Evolutionary conservation across 2,888 invertebrate species (phyloP), one percentile per base, ranked within the genome.

Genomic region (Euclidia mi): DNA sequence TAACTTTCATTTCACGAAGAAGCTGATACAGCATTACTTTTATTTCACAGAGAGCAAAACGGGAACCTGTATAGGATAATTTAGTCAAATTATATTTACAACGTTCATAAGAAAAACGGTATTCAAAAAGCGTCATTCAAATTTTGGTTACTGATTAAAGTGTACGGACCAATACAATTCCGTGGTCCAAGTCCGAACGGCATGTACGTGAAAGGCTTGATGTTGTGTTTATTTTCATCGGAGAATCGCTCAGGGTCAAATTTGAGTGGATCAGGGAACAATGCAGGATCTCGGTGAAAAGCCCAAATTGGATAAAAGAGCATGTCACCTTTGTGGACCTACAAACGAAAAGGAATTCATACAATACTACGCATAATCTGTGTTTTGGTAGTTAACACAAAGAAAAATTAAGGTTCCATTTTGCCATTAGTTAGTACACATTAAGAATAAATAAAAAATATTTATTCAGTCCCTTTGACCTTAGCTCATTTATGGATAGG

Each of bases 111-210:
- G n/a, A n/a, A n/a, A n/a, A 31, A n/a, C 31, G 10, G 3, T n/a
- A n/a, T n/a, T n/a, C n/a, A n/a, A n/a, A n/a, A n/a, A n/a, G n/a
- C n/a, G n/a, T n/a, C n/a, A n/a, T n/a, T n/a, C n/a, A n/a, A n/a
- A n/a, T n/a, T n/a, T n/a, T n/a, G n/a, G n/a, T n/a, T n/a, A n/a
- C n/a, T n/a, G n/a, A n/a, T n/a, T n/a, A n/a, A n/a, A n/a, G n/a
- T n/a, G n/a, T n/a, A n/a, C n/a, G n/a, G n/a, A 88, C 88, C 89
- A n/a, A 89, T 84, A 58, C 89, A 89, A 57, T 84, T 88, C 48
- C 89, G 75, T 0, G 88, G 88, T 0, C 89, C 89, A 28, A 71
- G n/a, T 15, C 89, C 88, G 44, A 89, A 88, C 3, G 89, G 88
- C 37, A 82, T 56, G 45, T 85, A 89, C 0, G 84, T 65, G 28